Evolutionary conservation across 1,140 invertebrate species (phyloP).

Genomic region (Stegodyphus mimosarum): DNA sequence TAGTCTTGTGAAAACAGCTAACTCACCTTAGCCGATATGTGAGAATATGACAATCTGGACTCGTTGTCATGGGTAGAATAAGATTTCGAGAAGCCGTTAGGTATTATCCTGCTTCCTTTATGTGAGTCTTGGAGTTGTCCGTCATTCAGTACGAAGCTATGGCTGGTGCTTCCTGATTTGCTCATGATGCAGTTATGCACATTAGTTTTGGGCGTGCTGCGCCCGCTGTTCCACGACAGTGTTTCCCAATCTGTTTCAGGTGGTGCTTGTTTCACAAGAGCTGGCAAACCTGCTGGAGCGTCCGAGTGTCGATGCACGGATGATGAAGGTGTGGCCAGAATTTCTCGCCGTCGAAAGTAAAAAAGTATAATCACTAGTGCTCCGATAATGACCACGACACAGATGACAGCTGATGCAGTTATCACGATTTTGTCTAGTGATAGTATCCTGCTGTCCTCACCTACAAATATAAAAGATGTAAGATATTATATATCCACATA

Average conservation of each 20-base stretch:
- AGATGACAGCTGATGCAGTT: constrained; percentile 89
- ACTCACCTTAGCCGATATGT: constrained; percentile 4
- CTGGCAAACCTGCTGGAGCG: constrained; percentile 45
- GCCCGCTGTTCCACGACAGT: constrained; percentile 88
- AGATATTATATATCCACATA: no score
- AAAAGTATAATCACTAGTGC: constrained; percentile 85
- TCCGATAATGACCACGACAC: constrained; percentile 86
- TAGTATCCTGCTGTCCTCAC: constrained; percentile 67
- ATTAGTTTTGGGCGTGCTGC: constrained; percentile 84
- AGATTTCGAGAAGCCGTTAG: constrained; percentile 21
- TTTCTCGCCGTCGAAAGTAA: constrained; percentile 80
- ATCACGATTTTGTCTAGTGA: constrained; percentile 96
- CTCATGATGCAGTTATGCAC: constrained; percentile 71
- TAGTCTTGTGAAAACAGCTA: background rate
- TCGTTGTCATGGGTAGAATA: constrained; percentile 26
- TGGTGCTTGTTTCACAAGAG: constrained; percentile 16
- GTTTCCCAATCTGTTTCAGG: constrained; percentile 84
- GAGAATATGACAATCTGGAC: constrained; percentile 19
- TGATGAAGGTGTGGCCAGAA: constrained; percentile 57
- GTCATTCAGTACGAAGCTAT: constrained; percentile 19
- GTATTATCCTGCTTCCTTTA: background rate
- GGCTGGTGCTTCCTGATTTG: constrained; percentile 28
- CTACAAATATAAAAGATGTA: background rate
- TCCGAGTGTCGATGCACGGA: constrained; percentile 73
- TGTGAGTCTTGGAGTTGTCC: constrained; percentile 1